Evolutionary conservation across 2,888 invertebrate species (phyloP).

Genomic region (Agapostemon virescens): DNA sequence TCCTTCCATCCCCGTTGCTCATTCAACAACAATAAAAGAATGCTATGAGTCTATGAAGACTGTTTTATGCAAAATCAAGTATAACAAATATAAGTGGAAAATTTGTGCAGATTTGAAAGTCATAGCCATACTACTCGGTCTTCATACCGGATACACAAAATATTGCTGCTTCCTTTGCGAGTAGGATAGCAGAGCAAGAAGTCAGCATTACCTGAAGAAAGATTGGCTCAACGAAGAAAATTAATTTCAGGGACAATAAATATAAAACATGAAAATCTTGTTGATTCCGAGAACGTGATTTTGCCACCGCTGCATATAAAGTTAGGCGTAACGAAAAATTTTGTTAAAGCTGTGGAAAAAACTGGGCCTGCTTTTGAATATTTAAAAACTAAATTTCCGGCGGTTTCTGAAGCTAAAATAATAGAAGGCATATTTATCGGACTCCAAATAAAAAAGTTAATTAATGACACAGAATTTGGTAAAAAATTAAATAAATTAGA

Average conservation of each 20-base stretch:
- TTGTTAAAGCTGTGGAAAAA: background rate
- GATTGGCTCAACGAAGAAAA: background rate
- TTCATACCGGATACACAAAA: too few species aligned
- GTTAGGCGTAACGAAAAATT: background rate
- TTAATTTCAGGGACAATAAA: background rate
- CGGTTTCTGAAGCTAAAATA: background rate
- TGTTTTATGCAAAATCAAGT: too few species aligned
- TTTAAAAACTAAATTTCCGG: background rate
- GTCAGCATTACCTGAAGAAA: too few species aligned
- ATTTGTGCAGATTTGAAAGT: too few species aligned
- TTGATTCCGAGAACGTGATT: background rate
- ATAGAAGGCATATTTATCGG: background rate
- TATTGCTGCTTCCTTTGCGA: too few species aligned
- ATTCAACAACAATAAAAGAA: too few species aligned
- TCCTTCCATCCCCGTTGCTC: too few species aligned
- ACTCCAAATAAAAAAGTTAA: background rate
- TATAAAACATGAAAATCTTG: too few species aligned
- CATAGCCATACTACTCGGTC: background rate
- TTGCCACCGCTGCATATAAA: background rate
- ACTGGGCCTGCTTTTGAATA: background rate
- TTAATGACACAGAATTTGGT: background rate
- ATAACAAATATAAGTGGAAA: too few species aligned
- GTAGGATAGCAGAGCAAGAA: too few species aligned
- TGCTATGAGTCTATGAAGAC: too few species aligned
- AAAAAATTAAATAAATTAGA: background rate